Base-by-base conservation (phyloP, 1,140 invertebrate genomes). In the Anagrus nilaparvatae region DNA sequence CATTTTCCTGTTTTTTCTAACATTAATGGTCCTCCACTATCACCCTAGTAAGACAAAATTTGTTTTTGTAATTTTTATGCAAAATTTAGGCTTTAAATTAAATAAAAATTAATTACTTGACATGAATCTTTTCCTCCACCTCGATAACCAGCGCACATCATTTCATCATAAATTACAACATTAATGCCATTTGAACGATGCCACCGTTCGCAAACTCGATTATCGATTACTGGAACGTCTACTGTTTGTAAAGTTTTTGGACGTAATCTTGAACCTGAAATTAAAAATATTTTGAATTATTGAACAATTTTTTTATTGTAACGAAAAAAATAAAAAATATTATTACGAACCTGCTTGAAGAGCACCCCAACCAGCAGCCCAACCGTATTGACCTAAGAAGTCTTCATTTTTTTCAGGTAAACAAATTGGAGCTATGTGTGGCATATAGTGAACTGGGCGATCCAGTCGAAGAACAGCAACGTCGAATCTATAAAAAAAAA, bases 131-230 rank as follows among this genome's bases (percentile, higher is more conserved):
- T 85, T 5, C 89, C 89, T 4, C 93, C 93, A 16, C 82, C 81
- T 45, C 86, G 74, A 61, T 96, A 95, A 2, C 92, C 93, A 5
- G 92, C 93, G 64, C 93, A 97, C 62, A 97, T 81, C 92, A 97
- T 97, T 68, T 95, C 90, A 42, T 91, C 88, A 60, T 92, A 90
- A 53, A 94, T 94, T 7, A 91, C 80, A 24, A 94, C 90, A 60
- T 92, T 90, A 51, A 94, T 95, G 39, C 82, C 81, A 53, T 84
- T 85, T 30, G 81, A 79, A 38, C 81, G 70, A 61, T 84, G 80
- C 79, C 80, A 83, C 35, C 79, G 69, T 59, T 91, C 87, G 56
- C 87, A 92, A 34, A 87, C 75, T 48, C 84, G 71, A 60, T 90
- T 91, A 59, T 91, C 86, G 34, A 93, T 81, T 27, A 93, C 85